These are phyloP conservation scores for Lasioglossum lativentre DNA, from an alignment of 2,888 invertebrate genomes.

Conservation along the genomic window DNA sequence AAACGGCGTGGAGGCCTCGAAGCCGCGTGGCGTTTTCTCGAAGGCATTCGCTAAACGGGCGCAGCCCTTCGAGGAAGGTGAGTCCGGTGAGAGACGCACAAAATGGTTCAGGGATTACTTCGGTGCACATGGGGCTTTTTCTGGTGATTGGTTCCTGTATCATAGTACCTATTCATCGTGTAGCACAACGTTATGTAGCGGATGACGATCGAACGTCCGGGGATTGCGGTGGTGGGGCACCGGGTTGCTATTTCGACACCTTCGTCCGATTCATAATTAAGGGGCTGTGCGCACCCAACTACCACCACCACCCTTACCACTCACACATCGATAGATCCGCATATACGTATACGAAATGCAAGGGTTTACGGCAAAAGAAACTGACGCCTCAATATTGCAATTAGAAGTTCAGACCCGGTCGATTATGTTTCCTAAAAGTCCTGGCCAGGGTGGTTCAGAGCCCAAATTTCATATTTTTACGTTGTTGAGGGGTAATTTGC, in stretches of 20 bases:
- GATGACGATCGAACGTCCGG: neutral
- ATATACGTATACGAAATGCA: too few species aligned
- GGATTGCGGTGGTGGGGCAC: neutral
- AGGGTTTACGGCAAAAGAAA: too few species aligned
- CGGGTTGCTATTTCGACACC: neutral
- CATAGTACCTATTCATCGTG: neutral
- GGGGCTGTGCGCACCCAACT: too few species aligned
- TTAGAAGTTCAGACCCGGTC: too few species aligned
- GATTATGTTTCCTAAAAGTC: too few species aligned
- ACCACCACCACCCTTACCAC: too few species aligned
- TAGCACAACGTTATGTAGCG: conserved; percentile 25
- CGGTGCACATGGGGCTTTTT: conserved; percentile 54
- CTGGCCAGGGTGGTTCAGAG: too few species aligned
- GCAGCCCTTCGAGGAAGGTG: conserved; percentile 82
- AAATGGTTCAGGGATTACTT: conserved; percentile 40
- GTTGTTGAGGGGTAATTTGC: too few species aligned
- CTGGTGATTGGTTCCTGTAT: conserved; percentile 59
- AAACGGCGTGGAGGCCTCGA: conserved; percentile 78
- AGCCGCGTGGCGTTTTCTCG: conserved; percentile 80
- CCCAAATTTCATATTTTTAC: too few species aligned
- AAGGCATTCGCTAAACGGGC: conserved; percentile 81
- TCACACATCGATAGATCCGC: too few species aligned
- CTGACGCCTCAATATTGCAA: too few species aligned
- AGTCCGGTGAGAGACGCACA: conserved; percentile 67
- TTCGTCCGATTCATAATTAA: neutral